These are phyloP conservation scores for Bombus terrestris DNA, from an alignment of 1,140 invertebrate genomes.

Conservation along the genomic window DNA sequence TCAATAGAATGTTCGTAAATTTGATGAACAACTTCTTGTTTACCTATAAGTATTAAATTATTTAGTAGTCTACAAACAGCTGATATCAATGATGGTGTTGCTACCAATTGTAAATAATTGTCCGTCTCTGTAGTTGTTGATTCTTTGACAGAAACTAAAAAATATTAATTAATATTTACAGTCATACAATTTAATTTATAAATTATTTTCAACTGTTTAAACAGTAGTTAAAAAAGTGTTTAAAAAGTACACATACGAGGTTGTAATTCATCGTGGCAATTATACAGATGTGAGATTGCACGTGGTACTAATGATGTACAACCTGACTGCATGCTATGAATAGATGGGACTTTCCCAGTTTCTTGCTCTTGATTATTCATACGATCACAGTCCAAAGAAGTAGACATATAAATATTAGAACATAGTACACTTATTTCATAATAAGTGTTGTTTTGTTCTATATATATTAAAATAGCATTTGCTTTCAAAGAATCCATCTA, in stretches of 20 bases:
- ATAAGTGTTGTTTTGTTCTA: constrained; percentile 75
- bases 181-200: background rate
- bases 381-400: constrained; percentile 69
- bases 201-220: background rate
- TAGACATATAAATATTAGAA: constrained; percentile 71
- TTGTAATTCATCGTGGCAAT: constrained; percentile 72
- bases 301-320: constrained; percentile 66
- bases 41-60: constrained; percentile 79
- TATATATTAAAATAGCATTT: constrained; percentile 71
- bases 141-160: constrained; percentile 62
- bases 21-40: constrained; percentile 74
- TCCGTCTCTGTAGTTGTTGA: constrained; percentile 67
- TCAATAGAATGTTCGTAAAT: constrained; percentile 77
- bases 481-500: constrained; percentile 73
- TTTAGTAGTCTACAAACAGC: constrained; percentile 78
- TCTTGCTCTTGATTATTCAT: constrained; percentile 51
- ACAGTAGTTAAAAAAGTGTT: background rate
- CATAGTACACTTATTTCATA: constrained; percentile 75
- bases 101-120: constrained; percentile 66
- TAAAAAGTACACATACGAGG: constrained; percentile 59
- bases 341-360: constrained; percentile 42
- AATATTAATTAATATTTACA: background rate
- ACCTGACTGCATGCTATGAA: constrained; percentile 56
- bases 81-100: constrained; percentile 82
- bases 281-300: constrained; percentile 73